Evolutionary conservation across 2,888 invertebrate species (phyloP).

Genomic region (Caprella mutica): DNA sequence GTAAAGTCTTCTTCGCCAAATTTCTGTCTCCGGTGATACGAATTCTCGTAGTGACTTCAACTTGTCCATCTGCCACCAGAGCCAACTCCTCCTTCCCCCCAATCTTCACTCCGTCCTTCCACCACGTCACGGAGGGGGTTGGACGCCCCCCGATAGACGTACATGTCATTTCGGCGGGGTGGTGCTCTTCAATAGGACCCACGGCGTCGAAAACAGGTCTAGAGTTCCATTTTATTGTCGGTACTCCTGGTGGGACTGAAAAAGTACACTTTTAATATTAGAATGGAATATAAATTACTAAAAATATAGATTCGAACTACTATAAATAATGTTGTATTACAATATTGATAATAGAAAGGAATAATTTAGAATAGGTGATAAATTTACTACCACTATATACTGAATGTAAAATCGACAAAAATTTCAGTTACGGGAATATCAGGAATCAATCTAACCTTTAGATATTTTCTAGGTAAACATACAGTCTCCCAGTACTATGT

Average conservation of each 20-base stretch:
- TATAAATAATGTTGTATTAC: no score
- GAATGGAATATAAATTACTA: no score
- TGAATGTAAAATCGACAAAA: no score
- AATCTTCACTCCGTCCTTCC: slow-evolving; percentile 13
- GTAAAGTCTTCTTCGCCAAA: slow-evolving; percentile 9
- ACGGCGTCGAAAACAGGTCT: slow-evolving; percentile 19
- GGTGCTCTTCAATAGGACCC: slow-evolving; percentile 22
- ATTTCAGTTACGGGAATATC: no score
- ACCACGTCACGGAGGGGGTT: slow-evolving; percentile 27
- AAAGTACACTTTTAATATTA: no score
- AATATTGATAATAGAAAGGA: no score
- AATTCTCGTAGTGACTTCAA: slow-evolving; percentile 6
- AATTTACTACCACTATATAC: no score
- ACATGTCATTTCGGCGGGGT: slow-evolving; percentile 24
- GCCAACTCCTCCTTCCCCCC: slow-evolving; percentile 7
- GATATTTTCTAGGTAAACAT: no score
- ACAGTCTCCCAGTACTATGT: no score
- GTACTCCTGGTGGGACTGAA: slow-evolving; percentile 24
- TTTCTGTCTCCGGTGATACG: slow-evolving; percentile 11
- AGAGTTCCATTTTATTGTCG: slow-evolving; percentile 21
- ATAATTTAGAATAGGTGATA: no score
- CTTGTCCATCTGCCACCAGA: neutral
- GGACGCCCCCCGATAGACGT: slow-evolving; percentile 21
- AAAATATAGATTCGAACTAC: no score
- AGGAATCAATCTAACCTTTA: no score